Base-by-base conservation (phyloP, 2,888 invertebrate species). In the Crocallis elinguaria region DNA sequence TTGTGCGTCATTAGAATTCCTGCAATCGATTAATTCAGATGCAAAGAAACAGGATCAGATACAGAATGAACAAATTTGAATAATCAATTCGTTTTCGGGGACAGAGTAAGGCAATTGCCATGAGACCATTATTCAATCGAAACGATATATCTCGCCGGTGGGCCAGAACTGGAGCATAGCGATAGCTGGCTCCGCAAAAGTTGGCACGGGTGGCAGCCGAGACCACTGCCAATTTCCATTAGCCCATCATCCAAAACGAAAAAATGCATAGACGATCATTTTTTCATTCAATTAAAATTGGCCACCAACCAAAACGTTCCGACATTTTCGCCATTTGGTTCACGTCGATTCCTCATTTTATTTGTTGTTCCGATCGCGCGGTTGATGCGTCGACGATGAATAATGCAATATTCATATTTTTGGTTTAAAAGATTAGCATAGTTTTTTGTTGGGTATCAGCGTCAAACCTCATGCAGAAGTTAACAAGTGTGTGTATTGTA, bases 261-360 rank as follows among this genome's bases (percentile, higher is more conserved):
- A 89, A 91, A 89, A 86, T 83, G 88, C 87, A 88, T 85, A 86
- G 88, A 86, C 88, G 86, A 88, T 86, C 86, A 88, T 86, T 90
- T 91, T 91, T 91, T 88, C 82, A 89, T 90, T 91, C 90, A 90
- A 91, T 90, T 91, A 88, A 90, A 86, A 90, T 88, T 90, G 90
- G 88, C 88, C 66, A 69, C 79, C 75, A 77, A 90, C 86, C 85
- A 85, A 84, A 83, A 79, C 75, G 79, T 72, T 73, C 73, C 66
- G 73, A 73, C 69, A 66, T 72, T 76, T 72, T 63, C 63, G 61
- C 67, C 66, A 58, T 62, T 67, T 62, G 56, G 49, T 60, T 49
- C 62, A 66, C 62, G 59, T 62, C 62, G 58, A 44, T 67, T 67
- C 52, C 39, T 50, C 30, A 49, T 46, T 56, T 58, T 41, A 49